Percentiles rank a stretch among this genome's conserved stretches.
phyloP scores from a whole-genome alignment of 2,888 invertebrate species.

The Aethes cnicana region DNA sequence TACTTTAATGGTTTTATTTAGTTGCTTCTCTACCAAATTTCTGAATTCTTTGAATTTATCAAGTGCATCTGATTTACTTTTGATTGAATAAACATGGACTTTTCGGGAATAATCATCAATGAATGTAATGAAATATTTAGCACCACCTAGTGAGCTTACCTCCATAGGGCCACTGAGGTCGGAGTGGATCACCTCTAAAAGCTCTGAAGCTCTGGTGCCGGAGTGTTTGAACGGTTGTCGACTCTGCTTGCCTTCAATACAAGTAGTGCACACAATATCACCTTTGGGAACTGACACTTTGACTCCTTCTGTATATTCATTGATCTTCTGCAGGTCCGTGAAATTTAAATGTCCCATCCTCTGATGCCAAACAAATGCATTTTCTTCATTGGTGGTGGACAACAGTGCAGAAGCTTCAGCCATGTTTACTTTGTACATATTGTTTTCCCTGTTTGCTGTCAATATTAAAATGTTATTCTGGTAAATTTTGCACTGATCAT shows the following conservation, averaged over 20 bases:
- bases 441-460: neutral
- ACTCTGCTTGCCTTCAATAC: neutral
- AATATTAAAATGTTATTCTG: neutral
- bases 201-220: neutral
- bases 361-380: neutral
- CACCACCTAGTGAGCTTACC: neutral
- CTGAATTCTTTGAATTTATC: neutral
- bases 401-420: neutral
- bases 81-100: neutral
- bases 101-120: neutral
- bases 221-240: neutral
- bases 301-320: neutral
- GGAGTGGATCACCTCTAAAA: neutral
- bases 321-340: neutral
- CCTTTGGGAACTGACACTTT: neutral
- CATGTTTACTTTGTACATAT: neutral
- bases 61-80: neutral
- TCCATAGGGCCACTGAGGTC: neutral
- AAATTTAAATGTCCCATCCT: conserved; percentile 1
- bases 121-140: neutral
- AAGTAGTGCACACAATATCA: neutral
- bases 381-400: too few relatives aligned
- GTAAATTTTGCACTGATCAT: conserved; percentile 3
- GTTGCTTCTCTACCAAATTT: neutral
- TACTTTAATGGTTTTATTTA: neutral